Evolutionary conservation across 2,113 vertebrate genomes (phyloP).

Genomic region (Pogonocichla stellata): DNA sequence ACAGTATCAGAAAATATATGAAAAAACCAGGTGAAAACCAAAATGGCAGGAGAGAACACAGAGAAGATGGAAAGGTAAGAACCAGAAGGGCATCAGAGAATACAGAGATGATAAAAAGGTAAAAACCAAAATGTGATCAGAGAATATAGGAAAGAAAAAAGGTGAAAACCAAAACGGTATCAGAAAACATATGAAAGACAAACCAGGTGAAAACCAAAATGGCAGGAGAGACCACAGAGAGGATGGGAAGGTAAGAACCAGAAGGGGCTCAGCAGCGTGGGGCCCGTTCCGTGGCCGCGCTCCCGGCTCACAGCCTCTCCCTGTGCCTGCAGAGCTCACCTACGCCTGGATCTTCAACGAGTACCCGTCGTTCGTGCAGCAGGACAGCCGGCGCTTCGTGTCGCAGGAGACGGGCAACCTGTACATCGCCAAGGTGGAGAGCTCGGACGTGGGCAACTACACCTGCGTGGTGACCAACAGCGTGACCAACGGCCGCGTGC

Average conservation of each 20-base stretch:
- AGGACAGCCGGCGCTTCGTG: conserved; percentile 92
- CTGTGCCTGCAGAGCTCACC: conserved; percentile 82
- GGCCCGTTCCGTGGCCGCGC: rapidly evolving
- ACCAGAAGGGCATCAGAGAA: background rate
- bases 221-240: background rate
- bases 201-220: background rate
- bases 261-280: rapidly evolving
- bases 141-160: background rate
- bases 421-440: conserved; percentile 96
- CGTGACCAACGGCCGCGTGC: conserved; percentile 85
- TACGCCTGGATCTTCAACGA: conserved; percentile 99
- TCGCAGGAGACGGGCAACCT: conserved; percentile 95
- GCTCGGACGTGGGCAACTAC: conserved; percentile 93
- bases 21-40: background rate
- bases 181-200: background rate
- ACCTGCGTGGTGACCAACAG: conserved; percentile 95
- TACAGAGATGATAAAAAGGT: too few species aligned
- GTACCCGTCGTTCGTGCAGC: conserved; percentile 87
- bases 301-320: rapidly evolving
- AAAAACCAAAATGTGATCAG: background rate
- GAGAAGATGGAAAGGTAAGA: too few species aligned
- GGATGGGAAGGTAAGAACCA: background rate
- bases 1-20: rapidly evolving
- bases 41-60: too few species aligned
- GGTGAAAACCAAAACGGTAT: background rate